Base-by-base conservation (phyloP, 2,888 invertebrate species). In the Pinctada fucata region DNA sequence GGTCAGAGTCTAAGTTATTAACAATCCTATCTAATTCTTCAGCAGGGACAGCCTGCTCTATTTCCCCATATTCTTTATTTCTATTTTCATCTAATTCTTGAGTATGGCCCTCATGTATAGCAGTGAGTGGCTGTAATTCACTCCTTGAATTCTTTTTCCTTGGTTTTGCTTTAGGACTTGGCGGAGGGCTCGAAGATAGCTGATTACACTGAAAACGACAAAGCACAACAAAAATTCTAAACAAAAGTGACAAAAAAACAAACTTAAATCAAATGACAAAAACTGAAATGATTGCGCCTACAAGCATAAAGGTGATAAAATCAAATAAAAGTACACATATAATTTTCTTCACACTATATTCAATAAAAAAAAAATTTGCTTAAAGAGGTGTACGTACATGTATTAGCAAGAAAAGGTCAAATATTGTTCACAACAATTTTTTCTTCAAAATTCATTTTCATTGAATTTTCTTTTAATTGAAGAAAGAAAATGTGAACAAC, bases 161-260 rank as follows among this genome's bases (percentile, higher is more conserved):
- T 82, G 71, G 78, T 72, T 78, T 79, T 58, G 74, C 47, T 72
- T 72, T 79, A 72, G 83, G 76, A 79, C 76, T 82, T 74, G 84
- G 80, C 72, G 85, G 84, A 75, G 84, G 81, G 48, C 82, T 71
- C 10, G 83, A 58, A 58, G 58, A 58, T 58, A 13, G 58, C 86
- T 86, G 87, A 84, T 86, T 84, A 85, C 83, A 85, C 76, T 66
- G 82, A 85, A 79, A 81, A 82, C 79, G 82, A 83, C 66, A 83
- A 58, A 75, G 84, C 77, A 86, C 85, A 82, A 76, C 80, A 82
- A 85, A 82, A 81, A 79, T 66, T 80, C 52, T 45, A 76, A 82
- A 82, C 6, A 58, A 10, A 58, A 13, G 13, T 10, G 8, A 58
- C 13, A 58, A 58, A 13, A 58, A 58, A 66, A 8, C 8, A 66